phyloP scores from a whole-genome alignment of 2,113 vertebrate species.

The Saguinus midas region DNA sequence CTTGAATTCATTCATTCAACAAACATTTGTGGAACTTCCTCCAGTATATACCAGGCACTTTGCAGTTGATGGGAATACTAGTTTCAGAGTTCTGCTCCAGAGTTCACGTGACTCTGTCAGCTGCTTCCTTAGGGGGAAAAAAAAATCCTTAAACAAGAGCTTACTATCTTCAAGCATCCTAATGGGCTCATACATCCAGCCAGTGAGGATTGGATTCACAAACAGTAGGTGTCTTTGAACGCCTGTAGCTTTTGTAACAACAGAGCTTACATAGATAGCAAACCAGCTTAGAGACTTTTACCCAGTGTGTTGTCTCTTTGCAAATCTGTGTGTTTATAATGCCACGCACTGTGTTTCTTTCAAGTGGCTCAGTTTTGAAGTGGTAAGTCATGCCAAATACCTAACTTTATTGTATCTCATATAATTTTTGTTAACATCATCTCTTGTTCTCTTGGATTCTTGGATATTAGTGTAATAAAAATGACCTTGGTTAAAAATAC shows the following conservation, averaged over 20 bases:
- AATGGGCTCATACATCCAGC: conserved; percentile 9
- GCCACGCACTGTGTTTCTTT: conserved; percentile 8
- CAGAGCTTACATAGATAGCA: conserved; percentile 18
- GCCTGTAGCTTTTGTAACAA: conserved; percentile 47
- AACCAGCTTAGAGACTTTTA: conserved; percentile 19
- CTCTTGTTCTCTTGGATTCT: conserved; percentile 32
- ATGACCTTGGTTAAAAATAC: conserved; percentile 41
- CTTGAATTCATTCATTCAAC: conserved; percentile 9
- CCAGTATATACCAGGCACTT: conserved; percentile 58
- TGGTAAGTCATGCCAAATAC: neutral
- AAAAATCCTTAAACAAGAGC: conserved; percentile 59
- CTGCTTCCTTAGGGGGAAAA: conserved; percentile 41
- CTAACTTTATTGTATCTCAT: conserved; percentile 11
- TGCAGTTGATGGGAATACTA: conserved; percentile 43
- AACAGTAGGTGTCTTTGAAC: conserved; percentile 66
- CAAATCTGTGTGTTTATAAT: neutral
- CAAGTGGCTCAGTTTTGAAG: conserved; percentile 17
- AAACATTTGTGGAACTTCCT: conserved; percentile 39
- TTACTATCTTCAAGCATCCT: conserved; percentile 49
- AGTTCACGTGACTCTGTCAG: conserved; percentile 60
- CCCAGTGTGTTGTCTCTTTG: conserved; percentile 16
- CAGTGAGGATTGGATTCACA: conserved; percentile 37
- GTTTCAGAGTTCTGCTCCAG: conserved; percentile 38
- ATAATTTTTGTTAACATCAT: conserved; percentile 22
- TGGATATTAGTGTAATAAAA: conserved; percentile 28